These are phyloP conservation scores for Copidosoma aretas DNA, from an alignment of 2,888 invertebrate genomes.

Conservation along the genomic window DNA sequence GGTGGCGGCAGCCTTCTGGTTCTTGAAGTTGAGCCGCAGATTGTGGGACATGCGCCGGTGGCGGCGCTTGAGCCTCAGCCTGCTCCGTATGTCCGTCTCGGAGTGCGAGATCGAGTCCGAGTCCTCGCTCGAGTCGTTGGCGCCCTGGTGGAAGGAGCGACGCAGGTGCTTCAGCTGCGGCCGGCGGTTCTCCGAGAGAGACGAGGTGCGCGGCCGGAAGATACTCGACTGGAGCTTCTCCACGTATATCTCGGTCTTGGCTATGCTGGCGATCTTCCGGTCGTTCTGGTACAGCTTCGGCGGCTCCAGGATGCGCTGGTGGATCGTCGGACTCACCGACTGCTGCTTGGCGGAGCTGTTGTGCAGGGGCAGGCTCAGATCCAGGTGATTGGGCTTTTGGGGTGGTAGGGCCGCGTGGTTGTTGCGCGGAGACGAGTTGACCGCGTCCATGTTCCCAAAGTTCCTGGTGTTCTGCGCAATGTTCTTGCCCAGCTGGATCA, in stretches of 20 bases:
- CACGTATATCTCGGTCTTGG: conserved; percentile 46
- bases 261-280: conserved; percentile 41
- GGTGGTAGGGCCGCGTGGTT: conserved; percentile 42
- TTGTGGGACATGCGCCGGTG: conserved; percentile 58
- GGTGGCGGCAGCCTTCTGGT: conserved; percentile 42
- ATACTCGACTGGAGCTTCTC: conserved; percentile 49
- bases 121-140: conserved; percentile 59
- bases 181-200: conserved; percentile 56
- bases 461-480: conserved; percentile 53
- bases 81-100: conserved; percentile 66
- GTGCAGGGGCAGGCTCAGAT: conserved; percentile 49
- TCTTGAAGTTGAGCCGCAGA: conserved; percentile 62
- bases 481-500: conserved; percentile 58
- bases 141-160: conserved; percentile 56
- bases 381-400: conserved; percentile 53
- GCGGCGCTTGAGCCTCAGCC: conserved; percentile 54
- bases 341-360: conserved; percentile 38
- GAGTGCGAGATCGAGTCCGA: conserved; percentile 65
- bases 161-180: conserved; percentile 52
- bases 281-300: conserved; percentile 57
- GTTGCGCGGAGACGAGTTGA: background rate
- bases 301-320: conserved; percentile 56
- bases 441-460: conserved; percentile 10
- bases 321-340: conserved; percentile 48
- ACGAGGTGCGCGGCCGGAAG: conserved; percentile 57